These are phyloP conservation scores for Cataglyphis cursor DNA, from an alignment of 2,888 invertebrate species.

Conservation along the genomic window DNA sequence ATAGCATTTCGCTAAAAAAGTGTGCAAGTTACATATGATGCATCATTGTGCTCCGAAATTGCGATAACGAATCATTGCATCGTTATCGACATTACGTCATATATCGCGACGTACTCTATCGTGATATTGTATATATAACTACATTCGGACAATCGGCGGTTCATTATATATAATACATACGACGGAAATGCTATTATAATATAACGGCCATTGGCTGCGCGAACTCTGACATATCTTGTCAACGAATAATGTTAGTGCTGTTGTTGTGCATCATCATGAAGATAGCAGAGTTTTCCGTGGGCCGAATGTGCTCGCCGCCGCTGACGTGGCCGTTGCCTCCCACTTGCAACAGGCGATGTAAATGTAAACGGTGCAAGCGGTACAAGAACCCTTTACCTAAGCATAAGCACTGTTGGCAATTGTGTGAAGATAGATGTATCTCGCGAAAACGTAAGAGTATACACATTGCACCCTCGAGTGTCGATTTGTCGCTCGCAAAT, in stretches of 20 bases:
- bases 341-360: constrained; percentile 79
- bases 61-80: constrained; percentile 1
- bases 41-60: not conserved
- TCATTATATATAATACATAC: not conserved
- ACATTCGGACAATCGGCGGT: not conserved
- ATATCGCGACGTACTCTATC: not conserved
- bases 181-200: constrained; percentile 76
- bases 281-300: constrained; percentile 88
- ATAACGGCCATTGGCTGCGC: constrained; percentile 61
- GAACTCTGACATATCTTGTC: constrained; percentile 62
- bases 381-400: constrained; percentile 7
- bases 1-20: not conserved
- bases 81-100: not conserved
- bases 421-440: constrained; percentile 63
- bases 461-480: not conserved
- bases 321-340: constrained; percentile 77
- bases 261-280: constrained; percentile 89
- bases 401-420: constrained; percentile 20
- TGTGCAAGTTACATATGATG: not conserved
- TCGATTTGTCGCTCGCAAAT: not conserved
- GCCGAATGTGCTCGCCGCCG: constrained; percentile 76
- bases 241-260: constrained; percentile 88
- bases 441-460: constrained; percentile 81
- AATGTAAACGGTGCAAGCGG: constrained; percentile 70
- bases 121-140: not conserved